Evolutionary conservation across 1,140 invertebrate genomes (phyloP).

Genomic region (Proctacanthus coquilletti): DNA sequence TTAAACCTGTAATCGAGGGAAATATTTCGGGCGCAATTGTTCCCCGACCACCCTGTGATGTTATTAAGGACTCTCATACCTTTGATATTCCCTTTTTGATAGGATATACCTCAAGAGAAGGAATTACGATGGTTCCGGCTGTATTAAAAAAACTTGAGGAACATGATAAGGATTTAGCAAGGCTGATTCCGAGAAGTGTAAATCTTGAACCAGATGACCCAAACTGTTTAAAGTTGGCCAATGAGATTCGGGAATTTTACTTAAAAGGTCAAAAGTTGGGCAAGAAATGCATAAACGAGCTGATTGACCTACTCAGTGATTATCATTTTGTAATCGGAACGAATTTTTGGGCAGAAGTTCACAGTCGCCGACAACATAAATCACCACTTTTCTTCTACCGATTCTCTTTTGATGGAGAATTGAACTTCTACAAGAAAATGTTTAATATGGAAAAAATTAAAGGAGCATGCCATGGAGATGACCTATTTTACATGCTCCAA

Average conservation of each 20-base stretch:
- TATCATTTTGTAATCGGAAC: slow-evolving; percentile 19
- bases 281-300: slow-evolving; percentile 10
- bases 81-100: slow-evolving; percentile 17
- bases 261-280: slow-evolving; percentile 15
- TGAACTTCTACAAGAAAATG: slow-evolving; percentile 35
- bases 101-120: slow-evolving; percentile 21
- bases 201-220: slow-evolving; percentile 6
- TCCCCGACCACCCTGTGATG: slow-evolving; percentile 11
- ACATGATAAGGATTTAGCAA: slow-evolving; percentile 14
- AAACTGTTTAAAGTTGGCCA: slow-evolving; percentile 10
- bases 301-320: slow-evolving; percentile 17
- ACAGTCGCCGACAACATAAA: slow-evolving; percentile 12
- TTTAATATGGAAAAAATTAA: slow-evolving; percentile 26
- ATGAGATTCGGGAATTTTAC: slow-evolving; percentile 18
- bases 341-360: slow-evolving; percentile 16
- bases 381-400: slow-evolving; percentile 30
- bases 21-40: slow-evolving; percentile 17
- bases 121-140: slow-evolving; percentile 14
- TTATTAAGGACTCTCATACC: slow-evolving; percentile 11
- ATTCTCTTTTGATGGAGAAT: slow-evolving; percentile 36
- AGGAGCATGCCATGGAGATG: slow-evolving; percentile 41
- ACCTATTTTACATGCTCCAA: slow-evolving; percentile 42
- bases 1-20: slow-evolving; percentile 20
- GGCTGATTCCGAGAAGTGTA: slow-evolving; percentile 15
- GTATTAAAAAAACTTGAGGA: slow-evolving; percentile 13